Conservation (phyloP, 1,140 invertebrate genomes). For the Platyscapa corneri region DNA sequence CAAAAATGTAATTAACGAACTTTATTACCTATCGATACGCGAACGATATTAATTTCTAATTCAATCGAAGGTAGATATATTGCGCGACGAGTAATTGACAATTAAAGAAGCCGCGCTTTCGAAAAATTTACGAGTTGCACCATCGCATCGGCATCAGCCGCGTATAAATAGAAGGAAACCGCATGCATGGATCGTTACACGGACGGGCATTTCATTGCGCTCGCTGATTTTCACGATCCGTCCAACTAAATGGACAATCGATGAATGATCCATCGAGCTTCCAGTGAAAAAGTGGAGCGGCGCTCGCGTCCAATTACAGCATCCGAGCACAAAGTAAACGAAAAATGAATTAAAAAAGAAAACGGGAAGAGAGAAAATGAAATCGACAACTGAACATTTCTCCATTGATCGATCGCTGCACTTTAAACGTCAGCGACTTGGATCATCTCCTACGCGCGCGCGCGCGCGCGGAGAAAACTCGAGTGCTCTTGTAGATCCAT, state of each 20-base stretch:
- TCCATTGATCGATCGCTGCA: slow-evolving; percentile 38
- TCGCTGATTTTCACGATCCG: neutral
- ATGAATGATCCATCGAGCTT: neutral
- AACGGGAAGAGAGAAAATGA: neutral
- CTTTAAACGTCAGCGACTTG: slow-evolving; percentile 26
- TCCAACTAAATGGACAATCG: neutral
- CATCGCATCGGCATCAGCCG: too few species aligned
- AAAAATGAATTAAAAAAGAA: neutral
- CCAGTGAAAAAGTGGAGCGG: neutral
- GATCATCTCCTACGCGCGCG: neutral
- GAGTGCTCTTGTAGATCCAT: neutral
- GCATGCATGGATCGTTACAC: neutral
- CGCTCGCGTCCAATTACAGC: slow-evolving; percentile 14
- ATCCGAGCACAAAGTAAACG: neutral
- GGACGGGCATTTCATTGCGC: neutral
- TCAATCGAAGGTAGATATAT: too few species aligned
- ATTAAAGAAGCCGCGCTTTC: too few species aligned
- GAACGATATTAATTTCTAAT: too few species aligned
- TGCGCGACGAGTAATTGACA: too few species aligned
- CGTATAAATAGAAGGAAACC: neutral
- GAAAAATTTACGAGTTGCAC: neutral
- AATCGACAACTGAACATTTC: slow-evolving; percentile 2
- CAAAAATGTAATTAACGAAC: too few species aligned
- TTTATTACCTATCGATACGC: too few species aligned
- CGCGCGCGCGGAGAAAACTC: slow-evolving; percentile 9